These are phyloP conservation scores for Drosophila orosa DNA, from an alignment of 1,140 invertebrate genomes.

Conservation along the genomic window DNA sequence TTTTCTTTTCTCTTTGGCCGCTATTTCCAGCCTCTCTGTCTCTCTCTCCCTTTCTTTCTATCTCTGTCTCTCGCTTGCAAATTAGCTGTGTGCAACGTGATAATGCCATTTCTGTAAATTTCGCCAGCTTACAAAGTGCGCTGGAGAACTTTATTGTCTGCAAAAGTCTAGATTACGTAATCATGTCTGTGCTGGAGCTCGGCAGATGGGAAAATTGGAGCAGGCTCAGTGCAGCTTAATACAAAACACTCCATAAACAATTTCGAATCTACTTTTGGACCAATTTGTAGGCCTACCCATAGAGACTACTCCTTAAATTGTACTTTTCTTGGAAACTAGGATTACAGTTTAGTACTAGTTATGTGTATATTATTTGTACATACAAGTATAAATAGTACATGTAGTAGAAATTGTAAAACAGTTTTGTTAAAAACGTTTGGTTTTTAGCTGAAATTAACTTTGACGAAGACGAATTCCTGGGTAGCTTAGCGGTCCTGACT, in stretches of 20 bases:
- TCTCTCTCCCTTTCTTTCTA: background rate
- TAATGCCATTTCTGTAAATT: conserved; percentile 70
- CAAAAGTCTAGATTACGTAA: conserved; percentile 75
- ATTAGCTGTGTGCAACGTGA: conserved; percentile 78
- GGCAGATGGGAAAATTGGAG: conserved; percentile 9
- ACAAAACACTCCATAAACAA: conserved; percentile 10
- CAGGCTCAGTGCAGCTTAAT: conserved; percentile 9
- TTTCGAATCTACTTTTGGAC: background rate
- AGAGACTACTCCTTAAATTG: background rate
- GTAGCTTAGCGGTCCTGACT: background rate
- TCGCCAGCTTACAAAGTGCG: conserved; percentile 58
- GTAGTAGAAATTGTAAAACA: background rate
- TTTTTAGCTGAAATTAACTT: background rate
- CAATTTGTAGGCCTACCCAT: background rate
- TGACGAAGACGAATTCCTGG: background rate
- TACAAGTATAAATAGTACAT: background rate
- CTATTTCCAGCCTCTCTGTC: background rate
- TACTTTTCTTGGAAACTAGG: background rate
- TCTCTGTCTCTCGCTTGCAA: conserved; percentile 42
- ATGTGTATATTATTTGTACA: background rate
- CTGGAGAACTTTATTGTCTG: conserved; percentile 76
- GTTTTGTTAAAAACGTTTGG: background rate
- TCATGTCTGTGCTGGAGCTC: conserved; percentile 31
- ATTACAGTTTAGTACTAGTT: background rate
- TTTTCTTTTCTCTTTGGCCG: conserved; percentile 53